Evolutionary conservation across 2,888 invertebrate genomes (phyloP), one percentile per base, ranked within the genome.

Genomic region (Tineola bisselliella): DNA sequence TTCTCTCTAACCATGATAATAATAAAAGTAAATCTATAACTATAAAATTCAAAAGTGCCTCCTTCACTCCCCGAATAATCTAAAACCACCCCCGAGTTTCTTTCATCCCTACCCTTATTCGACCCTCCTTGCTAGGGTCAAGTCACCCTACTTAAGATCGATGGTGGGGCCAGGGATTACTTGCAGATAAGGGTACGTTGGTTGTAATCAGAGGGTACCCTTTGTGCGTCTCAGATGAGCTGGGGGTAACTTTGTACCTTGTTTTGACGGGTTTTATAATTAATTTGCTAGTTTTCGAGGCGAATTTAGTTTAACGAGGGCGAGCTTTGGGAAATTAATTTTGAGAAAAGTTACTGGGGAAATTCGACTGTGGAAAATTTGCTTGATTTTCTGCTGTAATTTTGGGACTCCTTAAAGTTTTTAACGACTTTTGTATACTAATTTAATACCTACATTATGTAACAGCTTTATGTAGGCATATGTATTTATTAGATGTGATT

Each of bases 111-210:
- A 60, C 44, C 48, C 59, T 15, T 30, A 15, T 48, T 25, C 17
- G n/a, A 44, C 73, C 44, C 61, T 77, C 70, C 67, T 64, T 64
- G 44, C 67, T 65, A 75, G 83, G 83, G 79, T 78, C 75, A 84
- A 84, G 83, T 83, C 81, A 81, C 86, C 84, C 84, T 79, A 73
- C 81, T 86, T 86, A 87, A 87, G 87, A 87, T 87, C 84, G 86
- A 86, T 84, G 87, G 79, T 72, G 77, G 82, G 83, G 81, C 70
- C 71, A 68, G 79, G 82, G 83, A 81, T 79, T 57, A 81, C 81
- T 80, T 79, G 73, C 72, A 81, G 84, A 86, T 83, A 84, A 83
- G 81, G 83, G 83, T 76, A 44, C 33, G 18, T 62, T n/a, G 61
- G 60, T 48, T 30, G 58, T 48, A n/a, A 25, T 52, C 17, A 38